These are phyloP conservation scores for Drosophila anomelani DNA, from an alignment of 2,888 invertebrate genomes.

Conservation along the genomic window DNA sequence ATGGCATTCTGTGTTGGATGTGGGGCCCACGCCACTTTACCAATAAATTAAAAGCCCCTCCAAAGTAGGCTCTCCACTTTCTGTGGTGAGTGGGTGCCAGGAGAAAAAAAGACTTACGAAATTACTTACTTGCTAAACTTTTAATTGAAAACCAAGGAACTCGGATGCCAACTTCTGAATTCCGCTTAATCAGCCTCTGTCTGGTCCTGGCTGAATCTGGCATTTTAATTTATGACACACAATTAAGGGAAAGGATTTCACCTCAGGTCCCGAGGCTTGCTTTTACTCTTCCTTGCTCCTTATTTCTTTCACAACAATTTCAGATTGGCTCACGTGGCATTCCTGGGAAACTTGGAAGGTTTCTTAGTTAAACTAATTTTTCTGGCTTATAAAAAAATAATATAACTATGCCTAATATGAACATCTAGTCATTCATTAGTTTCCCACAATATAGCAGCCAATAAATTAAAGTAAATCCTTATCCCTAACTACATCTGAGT, in stretches of 20 bases:
- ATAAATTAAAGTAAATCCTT: neutral
- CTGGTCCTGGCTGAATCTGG: conserved; percentile 15
- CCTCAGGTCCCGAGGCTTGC: neutral
- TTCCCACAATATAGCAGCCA: conserved; percentile 3
- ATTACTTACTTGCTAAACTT: conserved; percentile 79
- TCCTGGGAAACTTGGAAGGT: conserved; percentile 2
- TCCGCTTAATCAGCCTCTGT: conserved; percentile 54
- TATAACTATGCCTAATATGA: too few relatives aligned
- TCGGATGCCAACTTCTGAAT: conserved; percentile 35
- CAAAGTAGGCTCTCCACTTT: conserved; percentile 43
- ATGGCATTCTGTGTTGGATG: neutral
- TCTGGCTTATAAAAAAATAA: neutral
- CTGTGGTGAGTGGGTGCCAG: conserved; percentile 8
- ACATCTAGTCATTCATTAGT: neutral
- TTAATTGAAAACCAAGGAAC: conserved; percentile 79
- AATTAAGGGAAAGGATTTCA: conserved; percentile 55
- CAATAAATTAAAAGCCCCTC: conserved; percentile 48
- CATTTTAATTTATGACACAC: conserved; percentile 58
- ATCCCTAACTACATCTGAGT: conserved; percentile 23
- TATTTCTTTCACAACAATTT: conserved; percentile 25
- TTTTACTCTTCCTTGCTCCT: neutral
- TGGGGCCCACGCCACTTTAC: neutral
- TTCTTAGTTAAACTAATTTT: conserved; percentile 8
- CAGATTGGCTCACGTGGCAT: conserved; percentile 48
- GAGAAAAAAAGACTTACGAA: conserved; percentile 28